Conservation (phyloP, 2,113 vertebrate genomes). For the Calyptommatus sinebrachiatus region DNA sequence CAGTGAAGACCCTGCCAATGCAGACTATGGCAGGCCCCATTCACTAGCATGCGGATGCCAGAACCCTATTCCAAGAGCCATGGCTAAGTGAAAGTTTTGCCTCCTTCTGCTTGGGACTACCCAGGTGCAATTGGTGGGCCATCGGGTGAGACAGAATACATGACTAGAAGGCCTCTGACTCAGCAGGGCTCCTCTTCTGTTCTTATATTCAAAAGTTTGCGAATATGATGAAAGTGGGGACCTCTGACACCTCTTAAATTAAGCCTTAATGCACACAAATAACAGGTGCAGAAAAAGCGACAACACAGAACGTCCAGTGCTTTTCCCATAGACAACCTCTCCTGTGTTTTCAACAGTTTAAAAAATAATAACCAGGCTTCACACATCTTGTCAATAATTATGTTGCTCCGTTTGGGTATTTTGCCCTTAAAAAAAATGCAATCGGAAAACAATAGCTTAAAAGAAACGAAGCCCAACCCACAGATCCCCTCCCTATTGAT, state of each 20-base stretch:
- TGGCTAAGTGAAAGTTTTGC: too few relatives aligned
- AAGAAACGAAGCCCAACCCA: not conserved
- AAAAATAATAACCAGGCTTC: not conserved
- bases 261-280: not conserved
- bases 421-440: not conserved
- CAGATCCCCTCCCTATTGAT: not conserved
- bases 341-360: rapidly evolving
- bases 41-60: too few relatives aligned
- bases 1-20: too few relatives aligned
- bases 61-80: too few relatives aligned
- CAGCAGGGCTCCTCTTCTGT: not conserved
- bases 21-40: too few relatives aligned
- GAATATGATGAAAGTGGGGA: not conserved
- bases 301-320: not conserved
- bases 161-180: too few relatives aligned
- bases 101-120: too few relatives aligned
- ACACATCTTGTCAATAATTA: not conserved
- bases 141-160: too few relatives aligned
- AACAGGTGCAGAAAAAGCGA: constrained; percentile 24
- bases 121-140: too few relatives aligned
- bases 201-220: not conserved
- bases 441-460: not conserved
- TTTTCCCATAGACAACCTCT: not conserved
- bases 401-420: not conserved
- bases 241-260: not conserved